Base-by-base conservation (phyloP, 2,797 vertebrate species). In the Gadopsis bispinosus region DNA sequence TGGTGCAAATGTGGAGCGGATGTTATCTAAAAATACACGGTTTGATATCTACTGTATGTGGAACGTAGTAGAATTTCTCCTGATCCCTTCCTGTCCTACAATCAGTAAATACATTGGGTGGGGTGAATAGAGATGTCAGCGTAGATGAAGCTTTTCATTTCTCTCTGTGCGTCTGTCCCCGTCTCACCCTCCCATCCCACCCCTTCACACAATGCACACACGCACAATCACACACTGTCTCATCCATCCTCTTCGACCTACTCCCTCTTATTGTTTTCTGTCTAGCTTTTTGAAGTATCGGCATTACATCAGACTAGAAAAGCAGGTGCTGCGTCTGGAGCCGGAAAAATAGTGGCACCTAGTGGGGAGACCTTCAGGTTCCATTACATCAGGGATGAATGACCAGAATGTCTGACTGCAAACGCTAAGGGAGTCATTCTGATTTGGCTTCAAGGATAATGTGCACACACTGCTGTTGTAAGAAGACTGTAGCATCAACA, bases 301-400 rank as follows among this genome's bases (percentile, higher is more conserved):
- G 83, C 90, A 93, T 94, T 90, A 94, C 93, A 92, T 94, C 93
- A 95, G 94, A 89, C 90, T 91, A 63, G 20, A 19, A 81, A 91
- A 93, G 88, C 81, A 88, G 83, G 59, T 67, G 68, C 37, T 67
- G 55, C 10, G 73, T 83, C 61, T 84, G 66, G 53, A 80, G 51
- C 73, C 5, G 26, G 70, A 85, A 84, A 81, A 88, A 93, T 83
- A 90, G 80, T 85, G 92, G 84, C 94, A 82, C 92, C 94, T 94
- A 91, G 93, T 92, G 94, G 88, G 83, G 64, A 73, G 72, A 85
- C 83, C 79, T 84, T 75, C 35, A 33, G 80, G 75, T 87, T 64
- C 67, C 29, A 13, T 83, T 81, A 72, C 59, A 47, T 83, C 22
- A 54, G 64, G 63, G 78, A 55, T 47, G 68, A 77, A 83, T 68